Percentiles rank a stretch among this genome's conserved stretches.
Evolutionary conservation across 2,888 invertebrate genomes (phyloP).

Genomic region (Syrphus vitripennis): DNA sequence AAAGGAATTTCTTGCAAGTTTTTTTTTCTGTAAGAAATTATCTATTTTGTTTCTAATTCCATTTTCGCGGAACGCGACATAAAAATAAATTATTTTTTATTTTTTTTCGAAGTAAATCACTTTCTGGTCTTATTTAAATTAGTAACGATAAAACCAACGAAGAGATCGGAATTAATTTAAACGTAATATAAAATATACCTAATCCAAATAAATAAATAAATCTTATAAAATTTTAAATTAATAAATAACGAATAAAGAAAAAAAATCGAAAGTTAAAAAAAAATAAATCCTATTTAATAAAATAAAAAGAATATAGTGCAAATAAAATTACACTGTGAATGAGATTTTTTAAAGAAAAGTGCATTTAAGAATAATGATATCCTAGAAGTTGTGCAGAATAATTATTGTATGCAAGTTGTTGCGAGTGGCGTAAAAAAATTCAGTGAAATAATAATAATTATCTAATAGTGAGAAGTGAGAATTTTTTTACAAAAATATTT

Average conservation of each 20-base stretch:
- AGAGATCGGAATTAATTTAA: slow-evolving; percentile 48
- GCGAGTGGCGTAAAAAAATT: neutral
- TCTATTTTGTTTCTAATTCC: slow-evolving; percentile 54
- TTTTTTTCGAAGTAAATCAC: slow-evolving; percentile 35
- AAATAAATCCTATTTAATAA: neutral
- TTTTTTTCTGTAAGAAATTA: slow-evolving; percentile 58
- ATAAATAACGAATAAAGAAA: slow-evolving; percentile 15
- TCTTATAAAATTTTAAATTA: neutral
- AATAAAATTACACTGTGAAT: neutral
- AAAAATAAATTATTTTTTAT: slow-evolving; percentile 14
- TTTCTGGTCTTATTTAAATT: slow-evolving; percentile 65
- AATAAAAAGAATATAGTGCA: slow-evolving; percentile 12
- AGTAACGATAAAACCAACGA: slow-evolving; percentile 71
- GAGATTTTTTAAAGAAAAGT: neutral
- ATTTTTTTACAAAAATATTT: neutral
- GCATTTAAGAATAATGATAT: slow-evolving; percentile 9
- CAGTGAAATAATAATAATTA: neutral
- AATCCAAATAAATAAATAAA: neutral
- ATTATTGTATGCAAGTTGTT: neutral
- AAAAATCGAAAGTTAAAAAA: neutral
- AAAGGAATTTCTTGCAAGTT: slow-evolving; percentile 66
- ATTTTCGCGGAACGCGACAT: neutral
- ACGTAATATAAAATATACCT: neutral
- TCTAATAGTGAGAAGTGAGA: neutral
- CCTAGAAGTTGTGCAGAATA: neutral